phyloP scores from a whole-genome alignment of 2,797 vertebrate genomes.

The Epinephelus malabaricus region DNA sequence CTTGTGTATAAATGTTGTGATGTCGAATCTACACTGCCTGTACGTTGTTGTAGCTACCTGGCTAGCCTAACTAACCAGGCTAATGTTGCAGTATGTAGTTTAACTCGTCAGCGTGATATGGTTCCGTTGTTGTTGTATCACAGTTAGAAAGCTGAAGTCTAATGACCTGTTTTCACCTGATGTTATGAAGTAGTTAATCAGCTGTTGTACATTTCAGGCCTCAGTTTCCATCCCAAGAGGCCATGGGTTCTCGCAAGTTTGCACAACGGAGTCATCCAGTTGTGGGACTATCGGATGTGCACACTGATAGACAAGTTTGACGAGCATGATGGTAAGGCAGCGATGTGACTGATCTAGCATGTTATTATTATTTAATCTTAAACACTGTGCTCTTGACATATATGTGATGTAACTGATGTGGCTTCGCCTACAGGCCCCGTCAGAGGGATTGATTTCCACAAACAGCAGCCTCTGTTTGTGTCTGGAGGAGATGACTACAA shows the following conservation, averaged over 20 bases:
- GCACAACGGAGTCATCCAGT: slow-evolving; percentile 97
- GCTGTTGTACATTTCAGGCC: slow-evolving; percentile 81
- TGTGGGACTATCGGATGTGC: slow-evolving; percentile 99
- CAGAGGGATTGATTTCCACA: slow-evolving; percentile 97
- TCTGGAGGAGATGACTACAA: slow-evolving; percentile 99
- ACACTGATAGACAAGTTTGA: slow-evolving; percentile 98
- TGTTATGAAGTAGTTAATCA: not conserved
- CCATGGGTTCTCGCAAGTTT: slow-evolving; percentile 98
- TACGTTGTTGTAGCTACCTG: not conserved
- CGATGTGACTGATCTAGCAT: not conserved
- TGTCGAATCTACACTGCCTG: not conserved
- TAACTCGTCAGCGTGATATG: not conserved
- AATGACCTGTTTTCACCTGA: not conserved
- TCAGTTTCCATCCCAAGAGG: slow-evolving; percentile 96
- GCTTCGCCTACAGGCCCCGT: slow-evolving; percentile 89
- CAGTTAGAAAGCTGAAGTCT: not conserved
- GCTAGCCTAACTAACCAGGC: not conserved
- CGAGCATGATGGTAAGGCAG: slow-evolving; percentile 92
- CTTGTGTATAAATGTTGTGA: not conserved
- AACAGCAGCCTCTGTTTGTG: slow-evolving; percentile 97
- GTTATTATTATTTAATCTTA: fast-evolving
- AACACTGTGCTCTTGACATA: not conserved
- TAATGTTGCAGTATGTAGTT: not conserved
- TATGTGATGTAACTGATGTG: not conserved
- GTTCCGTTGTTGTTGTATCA: not conserved